Base-by-base conservation (phyloP, 2,888 invertebrate genomes). In the Chrysomela aeneicollis region DNA sequence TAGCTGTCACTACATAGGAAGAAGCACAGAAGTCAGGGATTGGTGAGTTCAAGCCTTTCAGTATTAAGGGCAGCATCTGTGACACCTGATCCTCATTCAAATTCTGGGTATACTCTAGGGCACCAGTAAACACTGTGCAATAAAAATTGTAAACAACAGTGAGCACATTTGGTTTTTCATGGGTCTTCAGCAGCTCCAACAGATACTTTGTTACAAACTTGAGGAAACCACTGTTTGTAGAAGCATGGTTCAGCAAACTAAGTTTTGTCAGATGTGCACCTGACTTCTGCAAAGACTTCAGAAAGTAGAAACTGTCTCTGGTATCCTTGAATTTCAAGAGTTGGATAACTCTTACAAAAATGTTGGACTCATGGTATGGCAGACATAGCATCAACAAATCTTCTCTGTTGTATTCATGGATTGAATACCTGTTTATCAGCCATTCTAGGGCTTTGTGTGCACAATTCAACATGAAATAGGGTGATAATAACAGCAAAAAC, bases 371-470 rank as follows among this genome's bases (percentile, higher is more conserved):
- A 81, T 98, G 96, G 80, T 96, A 98, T 0, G 98, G 98, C 60
- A 99, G 82, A 61, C 94, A 91, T 8, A 94, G 84, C 66, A 90
- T 86, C 75, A 98, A 84, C 46, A 98, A 85, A 0, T 90, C 89
- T 77, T 94, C 90, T 61, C 89, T 88, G 78, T 98, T 98, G 82
- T 92, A 98, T 59, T 92, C 87, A 75, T 98, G 93, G 66, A 98
- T 91, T 71, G 91, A 89, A 79, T 92, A 97, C 72, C 97, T 88
- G 76, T 94, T 89, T 51, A 98, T 89, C 2, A 99, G 86, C 98
- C 98, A 99, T 85, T 99, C 99, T 52, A 99, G 81, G 1, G 95
- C 92, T 84, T 97, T 94, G 71, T 97, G 95, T 0, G 95, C 88
- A 6, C 91, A 87, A 74, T 92, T 92, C 0, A 96, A 83, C 55